Conservation (phyloP, 2,888 invertebrate species). For the Cryptosula pallasiana region DNA sequence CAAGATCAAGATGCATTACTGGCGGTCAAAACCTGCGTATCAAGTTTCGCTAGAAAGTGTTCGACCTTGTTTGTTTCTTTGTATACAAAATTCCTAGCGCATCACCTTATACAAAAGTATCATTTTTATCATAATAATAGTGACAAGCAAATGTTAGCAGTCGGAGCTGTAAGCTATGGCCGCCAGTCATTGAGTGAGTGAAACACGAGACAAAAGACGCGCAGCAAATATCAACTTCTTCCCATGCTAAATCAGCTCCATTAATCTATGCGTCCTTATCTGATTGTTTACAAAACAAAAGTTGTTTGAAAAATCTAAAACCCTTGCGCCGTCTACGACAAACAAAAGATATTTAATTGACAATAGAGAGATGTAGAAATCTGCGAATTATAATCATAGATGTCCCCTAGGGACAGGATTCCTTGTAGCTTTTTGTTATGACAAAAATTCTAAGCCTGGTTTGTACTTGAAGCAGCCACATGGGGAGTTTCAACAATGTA, state of each 20-base stretch:
- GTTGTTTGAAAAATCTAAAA: conserved; percentile 5
- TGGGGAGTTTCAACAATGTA: not conserved
- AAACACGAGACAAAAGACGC: not conserved
- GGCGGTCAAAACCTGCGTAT: not conserved
- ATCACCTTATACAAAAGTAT: not conserved
- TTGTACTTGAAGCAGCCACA: not conserved
- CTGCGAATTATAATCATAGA: not conserved
- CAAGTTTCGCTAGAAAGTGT: not conserved
- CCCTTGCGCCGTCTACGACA: not conserved
- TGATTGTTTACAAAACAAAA: conserved; percentile 19
- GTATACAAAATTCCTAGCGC: not conserved
- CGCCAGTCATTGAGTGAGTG: not conserved
- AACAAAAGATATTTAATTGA: not conserved
- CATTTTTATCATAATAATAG: not conserved
- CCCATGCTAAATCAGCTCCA: not conserved
- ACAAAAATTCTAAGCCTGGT: not conserved
- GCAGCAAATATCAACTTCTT: not conserved
- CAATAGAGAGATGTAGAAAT: not conserved
- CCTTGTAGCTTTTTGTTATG: not conserved
- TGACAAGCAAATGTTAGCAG: not conserved
- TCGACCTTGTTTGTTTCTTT: not conserved
- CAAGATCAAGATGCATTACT: not conserved
- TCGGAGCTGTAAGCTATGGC: not conserved
- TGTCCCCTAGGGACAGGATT: not conserved
- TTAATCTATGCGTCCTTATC: not conserved